Evolutionary conservation across 2,888 invertebrate genomes (phyloP), one percentile per base, ranked within the genome.

Genomic region (Pristionchus exspectatus): DNA sequence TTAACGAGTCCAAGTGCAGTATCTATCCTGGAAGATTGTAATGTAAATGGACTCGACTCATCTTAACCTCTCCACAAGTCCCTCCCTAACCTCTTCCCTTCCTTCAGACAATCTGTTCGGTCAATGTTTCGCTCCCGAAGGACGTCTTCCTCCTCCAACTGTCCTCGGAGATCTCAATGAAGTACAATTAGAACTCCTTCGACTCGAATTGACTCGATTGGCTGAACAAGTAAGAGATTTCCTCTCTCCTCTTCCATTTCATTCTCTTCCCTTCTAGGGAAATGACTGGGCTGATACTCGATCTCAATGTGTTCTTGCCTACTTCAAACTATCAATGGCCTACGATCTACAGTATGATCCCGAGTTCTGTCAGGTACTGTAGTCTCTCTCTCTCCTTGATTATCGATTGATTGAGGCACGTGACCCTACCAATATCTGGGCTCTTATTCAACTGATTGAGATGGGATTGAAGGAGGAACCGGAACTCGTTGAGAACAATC

Each of bases 231-330:
- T 88, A 12, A 59, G 83, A 16, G 21, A 74, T 83, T 56, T 16
- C 83, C 27, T 50, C 27, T n/a, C n/a, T 21, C 56, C 56, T 24
- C 24, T 56, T 38, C n/a, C 86, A 16, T 33, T 27, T 66, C 2
- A 30, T 38, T 16, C 16, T 21, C 86, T 86, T n/a, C 27, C 27
- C n/a, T 14, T 50, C 2, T 81, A 88, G 88, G 93, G 93, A 54
- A 90, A 92, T 30, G 93, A 94, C 88, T 94, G 94, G 94, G 91
- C 91, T 18, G 93, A 94, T 90, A 92, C 92, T 72, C 90, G 91
- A 54, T 91, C 94, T 27, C 95, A 95, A 87, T 95, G 95, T 88
- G 92, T 94, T 33, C 91, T 95, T 74, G 93, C 95, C 89, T 95
- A 95, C 90, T 95, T 93, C 93, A 94, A 94, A 90, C 91, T 94